Evolutionary conservation across 2,888 invertebrate genomes (phyloP), one percentile per base, ranked within the genome.

Genomic region (Lepidocyrtinus sp.): DNA sequence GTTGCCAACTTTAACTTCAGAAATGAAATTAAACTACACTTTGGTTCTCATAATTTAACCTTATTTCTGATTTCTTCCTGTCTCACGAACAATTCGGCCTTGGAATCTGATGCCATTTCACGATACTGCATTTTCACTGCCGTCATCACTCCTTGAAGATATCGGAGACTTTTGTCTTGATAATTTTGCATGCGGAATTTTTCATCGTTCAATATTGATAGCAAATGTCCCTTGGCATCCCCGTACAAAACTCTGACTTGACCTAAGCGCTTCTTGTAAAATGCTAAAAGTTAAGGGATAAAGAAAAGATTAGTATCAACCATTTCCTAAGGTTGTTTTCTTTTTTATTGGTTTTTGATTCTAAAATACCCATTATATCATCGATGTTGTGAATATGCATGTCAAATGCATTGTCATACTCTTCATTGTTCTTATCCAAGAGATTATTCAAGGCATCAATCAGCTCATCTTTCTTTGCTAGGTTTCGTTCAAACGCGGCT

Each of bases 341-440:
- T 2, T 3, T 9, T 55, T n/a, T n/a, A 55, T 3, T n/a, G n/a
- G n/a, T n/a, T 3, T 3, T 3, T 55, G 15, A 55, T 3, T 55
- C 55, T 3, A n/a, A 46, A 7, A 21, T 67, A 86, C 86, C 86
- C 59, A 85, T 72, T 63, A 86, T 79, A 67, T 84, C 83, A 65
- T 86, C 85, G 25, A 86, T 72, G 50, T 84, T 85, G 71, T 85
- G 83, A 69, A 86, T 74, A 50, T 86, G 86, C 72, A 77, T 82
- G 67, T 86, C 84, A 45, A 83, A 81, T 1, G 85, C 86, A 19
- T 82, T 75, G 26, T 86, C 84, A 61, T 86, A 86, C 19, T 85
- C 84, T 25, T 77, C 75, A 45, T 85, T 80, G 68, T 85, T 85
- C 63, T 84, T 80, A 25, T 82, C 80, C 45, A 86, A 25, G 7